Evolutionary conservation across 2,113 vertebrate genomes (phyloP), one percentile per base, ranked within the genome.

Genomic region (Suncus etruscus): DNA sequence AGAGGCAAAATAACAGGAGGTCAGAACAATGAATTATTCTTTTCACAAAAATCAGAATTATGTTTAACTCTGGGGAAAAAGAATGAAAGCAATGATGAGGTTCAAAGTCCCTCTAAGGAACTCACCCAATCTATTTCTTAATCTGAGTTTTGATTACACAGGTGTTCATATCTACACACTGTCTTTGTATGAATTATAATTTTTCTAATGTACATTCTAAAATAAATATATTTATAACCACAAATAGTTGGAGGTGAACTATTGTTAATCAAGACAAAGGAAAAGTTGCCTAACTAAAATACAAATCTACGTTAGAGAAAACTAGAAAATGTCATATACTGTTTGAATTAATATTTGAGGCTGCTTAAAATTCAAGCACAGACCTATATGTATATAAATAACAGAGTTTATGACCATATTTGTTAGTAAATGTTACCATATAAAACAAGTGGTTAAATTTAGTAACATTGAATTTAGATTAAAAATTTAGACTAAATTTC

Each of bases 71-170:
- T 11, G 1, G 39, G 58, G 25, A 63, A 76, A 78, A 82, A 79
- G 8, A 73, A 25, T 2, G 0, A n/a, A n/a, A 25, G 6, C 9
- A 24, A 4, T 20, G 1, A n/a, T n/a, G 32, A 15, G 1, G 12
- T 75, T 31, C 31, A n/a, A n/a, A 39, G 5, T 54, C 3, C 1
- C 20, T 77, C 16, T 15, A 20, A 75, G 61, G 11, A 84, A 32
- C 11, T 39, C 2, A 2, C 15, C 4, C 15, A 39, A 63, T 16
- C 8, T 48, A 15, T 25, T 85, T 85, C 32, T 50, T 47, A n/a
- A 68, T 22, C 50, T 80, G 29, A 58, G 54, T 54, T 54, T 54
- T 54, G 54, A 54, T 54, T 27, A 45, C 3, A 22, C 0, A n/a
- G 51, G 3, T 83, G n/a, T 54, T 81, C 10, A 32, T 63, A 39